A percentile compares a stretch with the other conserved stretches of the same genome.
These are phyloP conservation scores for Campoplex nolae DNA, from an alignment of 2,888 invertebrate species.

Conservation along the genomic window DNA sequence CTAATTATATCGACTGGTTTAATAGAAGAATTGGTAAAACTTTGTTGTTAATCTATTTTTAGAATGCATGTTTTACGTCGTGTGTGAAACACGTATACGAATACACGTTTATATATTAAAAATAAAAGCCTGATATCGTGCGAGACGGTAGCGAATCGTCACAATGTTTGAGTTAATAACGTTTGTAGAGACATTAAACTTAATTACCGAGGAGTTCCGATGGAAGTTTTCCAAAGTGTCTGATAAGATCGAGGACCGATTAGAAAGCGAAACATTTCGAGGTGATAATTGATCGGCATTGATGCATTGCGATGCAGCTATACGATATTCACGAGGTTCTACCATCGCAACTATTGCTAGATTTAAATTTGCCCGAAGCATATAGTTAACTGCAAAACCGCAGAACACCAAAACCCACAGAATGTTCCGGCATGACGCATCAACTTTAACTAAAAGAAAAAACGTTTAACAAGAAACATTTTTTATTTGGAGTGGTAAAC, in stretches of 20 bases:
- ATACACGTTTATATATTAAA: background rate
- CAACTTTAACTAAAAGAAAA: conserved; percentile 74
- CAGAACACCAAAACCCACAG: conserved; percentile 88
- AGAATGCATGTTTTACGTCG: background rate
- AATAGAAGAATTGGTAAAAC: background rate
- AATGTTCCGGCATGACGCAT: conserved; percentile 83
- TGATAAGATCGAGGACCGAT: conserved; percentile 51
- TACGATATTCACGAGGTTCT: conserved; percentile 73
- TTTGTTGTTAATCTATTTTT: background rate
- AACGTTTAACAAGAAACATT: background rate
- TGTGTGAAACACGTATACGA: background rate
- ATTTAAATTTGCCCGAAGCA: conserved; percentile 89
- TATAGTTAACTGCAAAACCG: conserved; percentile 90
- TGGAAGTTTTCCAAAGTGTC: conserved; percentile 64
- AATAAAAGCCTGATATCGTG: conserved; percentile 20
- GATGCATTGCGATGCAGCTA: conserved; percentile 75
- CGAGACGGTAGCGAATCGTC: conserved; percentile 9
- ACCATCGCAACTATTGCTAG: conserved; percentile 90
- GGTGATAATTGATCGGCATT: conserved; percentile 22
- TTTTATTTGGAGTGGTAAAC: background rate
- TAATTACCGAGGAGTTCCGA: conserved; percentile 57
- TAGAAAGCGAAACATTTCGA: conserved; percentile 32
- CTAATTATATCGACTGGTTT: background rate
- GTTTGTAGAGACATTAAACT: conserved; percentile 39
- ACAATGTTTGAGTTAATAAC: conserved; percentile 54